A percentile compares a stretch with the other conserved stretches of the same genome.
Evolutionary conservation across 1,140 invertebrate genomes (phyloP).

Genomic region (Listronotus oregonensis): DNA sequence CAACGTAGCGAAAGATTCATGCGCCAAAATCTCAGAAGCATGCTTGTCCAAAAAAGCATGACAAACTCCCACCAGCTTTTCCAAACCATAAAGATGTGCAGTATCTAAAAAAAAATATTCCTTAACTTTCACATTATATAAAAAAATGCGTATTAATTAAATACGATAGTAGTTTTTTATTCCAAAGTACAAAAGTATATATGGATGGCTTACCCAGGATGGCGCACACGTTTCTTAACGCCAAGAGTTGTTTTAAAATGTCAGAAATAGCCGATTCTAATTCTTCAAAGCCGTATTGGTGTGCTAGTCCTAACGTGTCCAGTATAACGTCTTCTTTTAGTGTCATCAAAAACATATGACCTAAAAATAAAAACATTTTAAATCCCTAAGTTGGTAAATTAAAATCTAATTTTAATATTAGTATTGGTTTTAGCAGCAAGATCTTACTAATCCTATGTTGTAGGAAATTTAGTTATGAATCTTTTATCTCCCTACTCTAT

Average conservation of each 20-base stretch:
- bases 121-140: too few relatives aligned
- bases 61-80: slow-evolving; percentile 68
- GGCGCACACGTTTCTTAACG: slow-evolving; percentile 87
- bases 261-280: slow-evolving; percentile 91
- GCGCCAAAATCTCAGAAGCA: slow-evolving; percentile 80
- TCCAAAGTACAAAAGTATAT: too few relatives aligned
- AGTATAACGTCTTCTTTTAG: slow-evolving; percentile 85
- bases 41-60: slow-evolving; percentile 87
- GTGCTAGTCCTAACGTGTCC: slow-evolving; percentile 86
- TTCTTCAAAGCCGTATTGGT: slow-evolving; percentile 94
- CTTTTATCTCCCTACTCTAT: too few relatives aligned
- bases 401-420: too few relatives aligned
- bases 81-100: slow-evolving; percentile 70
- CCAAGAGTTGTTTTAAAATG: slow-evolving; percentile 86
- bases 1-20: slow-evolving; percentile 82
- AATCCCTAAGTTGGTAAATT: not conserved
- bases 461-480: too few relatives aligned
- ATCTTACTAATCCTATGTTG: too few relatives aligned
- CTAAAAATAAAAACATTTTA: slow-evolving; percentile 49
- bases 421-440: not conserved
- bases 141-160: too few relatives aligned
- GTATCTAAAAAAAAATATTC: slow-evolving; percentile 65
- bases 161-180: too few relatives aligned
- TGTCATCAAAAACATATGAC: slow-evolving; percentile 81
- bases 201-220: slow-evolving; percentile 64